A percentile compares a stretch with the other conserved stretches of the same genome.
Evolutionary conservation across 2,888 invertebrate species (phyloP).

Genomic region (Cephonodes hylas): DNA sequence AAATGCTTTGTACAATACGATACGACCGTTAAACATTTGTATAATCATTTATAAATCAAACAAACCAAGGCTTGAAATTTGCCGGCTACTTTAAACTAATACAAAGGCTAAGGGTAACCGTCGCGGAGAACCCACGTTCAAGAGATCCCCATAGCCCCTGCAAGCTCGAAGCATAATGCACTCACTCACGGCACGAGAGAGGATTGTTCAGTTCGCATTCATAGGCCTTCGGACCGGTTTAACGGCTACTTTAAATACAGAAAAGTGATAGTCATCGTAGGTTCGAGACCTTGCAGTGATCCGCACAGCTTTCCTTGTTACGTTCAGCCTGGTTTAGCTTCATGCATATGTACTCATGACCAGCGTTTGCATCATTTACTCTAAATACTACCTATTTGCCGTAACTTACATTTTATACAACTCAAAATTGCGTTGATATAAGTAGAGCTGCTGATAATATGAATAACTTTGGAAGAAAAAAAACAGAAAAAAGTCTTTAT

Average conservation of each 20-base stretch:
- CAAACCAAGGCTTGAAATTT: background rate
- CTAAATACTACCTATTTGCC: too few relatives aligned
- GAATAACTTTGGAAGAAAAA: too few relatives aligned
- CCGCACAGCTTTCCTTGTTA: slow-evolving; percentile 32
- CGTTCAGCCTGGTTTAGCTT: background rate
- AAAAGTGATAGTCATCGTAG: slow-evolving; percentile 62
- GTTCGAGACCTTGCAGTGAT: slow-evolving; percentile 42
- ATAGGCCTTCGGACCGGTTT: slow-evolving; percentile 57
- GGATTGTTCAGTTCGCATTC: slow-evolving; percentile 39
- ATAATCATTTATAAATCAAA: background rate
- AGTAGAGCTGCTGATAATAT: too few relatives aligned
- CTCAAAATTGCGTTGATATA: too few relatives aligned
- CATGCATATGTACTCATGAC: background rate
- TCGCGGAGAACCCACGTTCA: background rate
- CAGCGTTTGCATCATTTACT: too few relatives aligned
- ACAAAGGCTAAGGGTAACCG: background rate
- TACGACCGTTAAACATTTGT: background rate
- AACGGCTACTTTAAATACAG: slow-evolving; percentile 45
- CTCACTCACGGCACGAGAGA: background rate
- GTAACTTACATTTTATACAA: too few relatives aligned
- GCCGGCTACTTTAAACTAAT: background rate
- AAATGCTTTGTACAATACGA: background rate
- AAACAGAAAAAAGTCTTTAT: too few relatives aligned
- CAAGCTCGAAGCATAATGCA: background rate
- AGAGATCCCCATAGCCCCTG: background rate